A percentile compares a stretch with the other conserved stretches of the same genome.
Conservation (phyloP, 2,797 vertebrate genomes). For the Petrocephalus sullivani region DNA sequence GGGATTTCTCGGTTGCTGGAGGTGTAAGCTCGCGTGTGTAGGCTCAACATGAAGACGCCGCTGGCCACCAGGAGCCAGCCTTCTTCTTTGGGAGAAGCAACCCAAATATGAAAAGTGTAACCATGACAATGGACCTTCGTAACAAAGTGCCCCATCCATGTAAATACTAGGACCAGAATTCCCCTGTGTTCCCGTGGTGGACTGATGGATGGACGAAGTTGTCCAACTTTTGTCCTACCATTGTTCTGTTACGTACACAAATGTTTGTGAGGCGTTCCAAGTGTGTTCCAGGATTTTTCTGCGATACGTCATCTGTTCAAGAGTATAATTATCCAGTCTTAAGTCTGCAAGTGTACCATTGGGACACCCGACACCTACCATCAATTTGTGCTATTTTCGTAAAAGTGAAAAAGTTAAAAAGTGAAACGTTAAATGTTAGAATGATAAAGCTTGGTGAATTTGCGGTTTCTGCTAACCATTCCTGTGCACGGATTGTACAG, state of each 20-base stretch:
- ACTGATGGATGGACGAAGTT: background rate
- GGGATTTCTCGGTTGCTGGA: conserved; percentile 18
- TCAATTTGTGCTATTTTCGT: background rate
- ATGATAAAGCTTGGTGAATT: background rate
- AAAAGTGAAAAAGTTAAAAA: background rate
- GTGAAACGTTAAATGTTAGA: background rate
- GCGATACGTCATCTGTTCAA: background rate
- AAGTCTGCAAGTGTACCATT: background rate
- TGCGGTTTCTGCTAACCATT: background rate
- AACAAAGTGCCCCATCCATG: background rate
- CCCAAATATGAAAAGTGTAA: background rate
- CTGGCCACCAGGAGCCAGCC: conserved; percentile 40
- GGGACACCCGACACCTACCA: background rate
- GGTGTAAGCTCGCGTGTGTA: background rate
- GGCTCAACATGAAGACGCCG: conserved; percentile 33
- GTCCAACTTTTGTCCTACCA: background rate
- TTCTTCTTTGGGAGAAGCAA: background rate
- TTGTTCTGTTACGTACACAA: background rate
- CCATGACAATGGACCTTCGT: background rate
- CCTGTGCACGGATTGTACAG: background rate
- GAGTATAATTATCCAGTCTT: background rate
- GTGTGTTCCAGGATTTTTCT: background rate
- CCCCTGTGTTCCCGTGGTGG: background rate
- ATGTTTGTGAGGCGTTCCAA: background rate
- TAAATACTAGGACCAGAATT: background rate